Evolutionary conservation across 2,888 invertebrate species (phyloP), one percentile per base, ranked within the genome.

Genomic region (Sinopyrophorus schimmeli): DNA sequence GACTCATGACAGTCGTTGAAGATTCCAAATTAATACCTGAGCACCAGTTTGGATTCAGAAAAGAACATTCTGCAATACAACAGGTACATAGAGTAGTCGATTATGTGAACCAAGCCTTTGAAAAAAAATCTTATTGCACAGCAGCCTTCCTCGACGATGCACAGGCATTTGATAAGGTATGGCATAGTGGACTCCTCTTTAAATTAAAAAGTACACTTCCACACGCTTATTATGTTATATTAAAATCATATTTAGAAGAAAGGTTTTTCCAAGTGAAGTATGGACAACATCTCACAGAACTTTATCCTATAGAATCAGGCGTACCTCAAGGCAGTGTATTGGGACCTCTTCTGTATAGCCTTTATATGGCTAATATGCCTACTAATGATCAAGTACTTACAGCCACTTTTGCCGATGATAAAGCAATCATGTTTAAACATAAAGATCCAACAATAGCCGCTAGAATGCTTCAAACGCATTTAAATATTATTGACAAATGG

Each of bases 251-350:
- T 18, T 18, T 18, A 18, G 18, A 18, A 18, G 30, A 40, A 40
- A 28, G 30, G 14, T 30, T 9, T 15, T 38, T 26, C 15, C 26
- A 38, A 12, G 11, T 38, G 15, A 26, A 24, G 9, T 38, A 17
- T 27, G 27, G 18, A 11, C 38, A 38, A 23, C 2, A 4, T 18
- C 26, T 42, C 28, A 28, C 28, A 5, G 37, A 44, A 28, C 9
- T 44, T 1, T 9, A 44, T 20, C 28, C n/a, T 6, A 57, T 57
- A 26, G 16, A 24, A 37, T 49, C 55, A 14, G 57, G 59, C 2
- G 55, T 58, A 26, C 58, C 55, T 7, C 58, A 60, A 46, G 55
- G 55, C 5, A 59, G 54, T 20, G 34, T 55, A 4, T 54, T 60
- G 4, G 57, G 55, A 20, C 60, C 57, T 17, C 41, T 60, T n/a